phyloP scores from a whole-genome alignment of 2,797 vertebrate species.

The Anolis apletophallus region DNA sequence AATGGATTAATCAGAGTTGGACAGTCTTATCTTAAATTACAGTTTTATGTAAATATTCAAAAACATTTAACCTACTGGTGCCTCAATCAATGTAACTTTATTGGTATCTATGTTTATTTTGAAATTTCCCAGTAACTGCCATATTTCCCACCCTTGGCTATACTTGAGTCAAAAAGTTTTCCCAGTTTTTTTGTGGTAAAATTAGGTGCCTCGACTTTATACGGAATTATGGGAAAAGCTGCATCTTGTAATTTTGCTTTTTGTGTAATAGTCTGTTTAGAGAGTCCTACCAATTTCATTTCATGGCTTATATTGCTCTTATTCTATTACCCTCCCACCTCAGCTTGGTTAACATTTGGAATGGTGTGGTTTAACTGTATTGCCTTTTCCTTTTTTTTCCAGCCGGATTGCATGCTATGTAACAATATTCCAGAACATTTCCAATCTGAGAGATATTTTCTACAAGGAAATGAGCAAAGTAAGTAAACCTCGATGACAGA shows the following conservation, averaged over 20 bases:
- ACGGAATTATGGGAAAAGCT: not conserved
- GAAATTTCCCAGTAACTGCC: too few species aligned
- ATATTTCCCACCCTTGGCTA: too few species aligned
- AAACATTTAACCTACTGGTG: too few species aligned
- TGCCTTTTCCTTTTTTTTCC: constrained; percentile 29
- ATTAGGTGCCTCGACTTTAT: too few species aligned
- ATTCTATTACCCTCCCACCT: not conserved
- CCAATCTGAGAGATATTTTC: constrained; percentile 89
- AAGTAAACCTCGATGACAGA: constrained; percentile 31
- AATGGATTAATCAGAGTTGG: too few species aligned
- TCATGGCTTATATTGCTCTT: not conserved
- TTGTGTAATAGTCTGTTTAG: not conserved
- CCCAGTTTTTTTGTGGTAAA: too few species aligned
- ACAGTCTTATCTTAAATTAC: too few species aligned
- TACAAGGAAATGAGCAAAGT: constrained; percentile 93
- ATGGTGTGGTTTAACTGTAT: not conserved
- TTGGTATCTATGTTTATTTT: too few species aligned
- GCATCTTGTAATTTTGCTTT: not conserved
- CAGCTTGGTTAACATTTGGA: not conserved
- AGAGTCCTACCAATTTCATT: not conserved
- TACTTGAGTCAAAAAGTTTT: too few species aligned
- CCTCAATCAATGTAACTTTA: too few species aligned
- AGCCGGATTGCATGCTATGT: constrained; percentile 94
- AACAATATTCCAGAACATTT: constrained; percentile 90
- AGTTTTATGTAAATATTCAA: too few species aligned